These are phyloP conservation scores for Diorhabda carinulata DNA, from an alignment of 1,140 invertebrate genomes.

Conservation along the genomic window DNA sequence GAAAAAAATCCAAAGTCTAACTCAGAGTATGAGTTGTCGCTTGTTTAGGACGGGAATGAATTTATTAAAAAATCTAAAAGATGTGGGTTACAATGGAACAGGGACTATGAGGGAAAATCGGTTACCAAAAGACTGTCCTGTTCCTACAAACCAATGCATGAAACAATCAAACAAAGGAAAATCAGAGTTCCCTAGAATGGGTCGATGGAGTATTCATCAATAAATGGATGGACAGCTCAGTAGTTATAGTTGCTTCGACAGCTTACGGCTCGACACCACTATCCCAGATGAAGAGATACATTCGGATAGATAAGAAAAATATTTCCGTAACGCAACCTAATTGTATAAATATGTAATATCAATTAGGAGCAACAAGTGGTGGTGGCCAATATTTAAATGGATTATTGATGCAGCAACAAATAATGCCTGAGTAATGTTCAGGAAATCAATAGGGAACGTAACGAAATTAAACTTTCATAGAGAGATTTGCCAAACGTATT, in stretches of 20 bases:
- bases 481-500: too few relatives aligned
- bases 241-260: conserved; percentile 32
- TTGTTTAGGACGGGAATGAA: conserved; percentile 23
- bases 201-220: conserved; percentile 8
- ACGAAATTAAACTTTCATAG: too few relatives aligned
- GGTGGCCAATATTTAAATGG: too few relatives aligned
- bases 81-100: conserved; percentile 23
- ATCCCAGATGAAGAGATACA: conserved; percentile 29
- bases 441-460: too few relatives aligned
- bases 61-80: conserved; percentile 29
- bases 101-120: conserved; percentile 34
- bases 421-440: too few relatives aligned
- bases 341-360: too few relatives aligned
- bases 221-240: conserved; percentile 24
- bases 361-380: too few relatives aligned
- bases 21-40: conserved; percentile 22
- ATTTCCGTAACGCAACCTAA: background rate
- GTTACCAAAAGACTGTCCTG: conserved; percentile 26
- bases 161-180: conserved; percentile 6
- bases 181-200: background rate
- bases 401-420: too few relatives aligned
- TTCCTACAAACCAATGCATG: conserved; percentile 16
- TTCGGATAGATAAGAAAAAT: conserved; percentile 23
- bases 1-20: conserved; percentile 29
- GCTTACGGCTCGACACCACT: conserved; percentile 20